phyloP scores from a whole-genome alignment of 1,140 invertebrate genomes.

The Magallana gigas region DNA sequence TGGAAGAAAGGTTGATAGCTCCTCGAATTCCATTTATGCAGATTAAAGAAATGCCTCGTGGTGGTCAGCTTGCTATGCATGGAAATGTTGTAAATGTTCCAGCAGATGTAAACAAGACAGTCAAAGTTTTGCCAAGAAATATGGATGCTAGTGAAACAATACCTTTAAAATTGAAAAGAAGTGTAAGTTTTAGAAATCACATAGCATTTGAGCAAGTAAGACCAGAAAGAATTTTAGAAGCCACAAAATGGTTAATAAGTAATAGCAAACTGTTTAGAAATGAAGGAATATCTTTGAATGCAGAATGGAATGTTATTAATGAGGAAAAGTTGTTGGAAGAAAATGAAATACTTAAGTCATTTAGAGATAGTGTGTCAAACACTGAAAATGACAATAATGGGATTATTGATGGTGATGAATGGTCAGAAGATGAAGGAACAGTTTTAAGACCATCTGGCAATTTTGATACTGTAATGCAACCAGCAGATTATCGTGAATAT shows the following conservation, averaged over 20 bases:
- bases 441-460: neutral
- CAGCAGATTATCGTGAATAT: slow-evolving; percentile 16
- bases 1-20: no score
- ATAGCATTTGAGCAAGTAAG: slow-evolving; percentile 47
- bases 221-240: slow-evolving; percentile 42
- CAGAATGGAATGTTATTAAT: slow-evolving; percentile 26
- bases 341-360: no score
- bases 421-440: slow-evolving; percentile 9
- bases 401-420: slow-evolving; percentile 21
- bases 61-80: no score
- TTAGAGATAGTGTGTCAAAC: no score
- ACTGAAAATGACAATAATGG: slow-evolving; percentile 8
- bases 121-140: slow-evolving; percentile 23
- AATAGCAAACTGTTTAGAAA: slow-evolving; percentile 42
- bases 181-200: slow-evolving; percentile 20
- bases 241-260: slow-evolving; percentile 43
- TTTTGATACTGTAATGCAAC: slow-evolving; percentile 46
- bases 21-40: no score
- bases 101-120: slow-evolving; percentile 41
- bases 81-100: slow-evolving; percentile 45
- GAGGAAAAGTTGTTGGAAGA: no score
- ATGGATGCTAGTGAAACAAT: slow-evolving; percentile 39
- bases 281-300: slow-evolving; percentile 41
- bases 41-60: no score
- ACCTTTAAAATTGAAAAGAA: slow-evolving; percentile 53